Base-by-base conservation (phyloP, 1,140 invertebrate species). In the Bombus huntii region DNA sequence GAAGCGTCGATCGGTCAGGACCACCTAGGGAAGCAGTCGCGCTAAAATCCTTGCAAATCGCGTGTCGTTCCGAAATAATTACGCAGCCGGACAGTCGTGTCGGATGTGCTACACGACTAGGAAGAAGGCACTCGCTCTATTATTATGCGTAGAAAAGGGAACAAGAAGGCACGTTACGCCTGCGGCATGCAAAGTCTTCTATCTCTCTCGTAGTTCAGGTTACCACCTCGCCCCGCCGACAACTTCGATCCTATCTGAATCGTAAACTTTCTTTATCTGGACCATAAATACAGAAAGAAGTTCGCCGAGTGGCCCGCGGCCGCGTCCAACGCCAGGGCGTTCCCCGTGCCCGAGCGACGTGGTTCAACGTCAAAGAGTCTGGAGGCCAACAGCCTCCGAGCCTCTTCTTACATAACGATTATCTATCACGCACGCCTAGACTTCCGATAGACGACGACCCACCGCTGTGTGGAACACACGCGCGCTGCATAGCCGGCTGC, bases 351-450 rank as follows among this genome's bases (percentile, higher is more conserved):
- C 72, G n/a, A 31, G 39, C 42, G 39, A 85, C 31, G 62, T 72
- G 34, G 47, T 13, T 47, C 53, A 6, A 76, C 34, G 74, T 68
- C 39, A 28, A 42, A 37, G 39, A 59, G 57, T 81, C 28, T 42
- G 39, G 44, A 85, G 89, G 89, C 78, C 90, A 90, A 91, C 73
- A 87, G 85, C 89, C 90, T 91, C 65, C 70, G 44, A 83, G 85
- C 77, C 44, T 82, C 74, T 62, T 77, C 81, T 92, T 91, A 90
- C 81, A 78, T 92, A 91, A 92, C 37, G 83, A 91, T 92, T 90
- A 92, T 90, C 87, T 87, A 89, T 89, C 62, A 74, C 65, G 80
- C 68, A 57, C 65, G 88, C 81, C 85, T 89, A 92, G 90, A 92
- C 92, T 88, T 87, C 37, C 88, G 81, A 91, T 89, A 91, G 89